phyloP scores from a whole-genome alignment of 53 echinoderm and acorn worm species.

The Henricia sp. region DNA sequence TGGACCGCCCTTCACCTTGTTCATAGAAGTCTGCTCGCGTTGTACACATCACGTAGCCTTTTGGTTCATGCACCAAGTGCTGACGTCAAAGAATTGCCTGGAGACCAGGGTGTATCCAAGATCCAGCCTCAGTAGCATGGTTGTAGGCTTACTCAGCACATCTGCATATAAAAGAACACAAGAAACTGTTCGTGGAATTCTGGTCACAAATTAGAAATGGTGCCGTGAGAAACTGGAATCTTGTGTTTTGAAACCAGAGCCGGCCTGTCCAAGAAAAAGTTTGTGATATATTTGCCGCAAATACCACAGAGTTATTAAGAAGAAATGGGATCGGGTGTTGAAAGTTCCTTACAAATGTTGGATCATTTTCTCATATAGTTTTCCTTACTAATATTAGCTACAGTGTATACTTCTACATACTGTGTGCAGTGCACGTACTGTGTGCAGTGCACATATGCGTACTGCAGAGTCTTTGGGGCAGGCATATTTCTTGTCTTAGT shows the following conservation, averaged over 20 bases:
- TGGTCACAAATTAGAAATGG: not conserved
- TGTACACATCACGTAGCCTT: not conserved
- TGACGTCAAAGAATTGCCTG: slow-evolving; percentile 45
- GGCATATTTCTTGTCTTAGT: slow-evolving; percentile 26
- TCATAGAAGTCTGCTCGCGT: not conserved
- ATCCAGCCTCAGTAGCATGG: slow-evolving; percentile 3
- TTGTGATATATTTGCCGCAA: not conserved
- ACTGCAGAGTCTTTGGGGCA: not conserved
- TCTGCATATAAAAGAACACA: not conserved
- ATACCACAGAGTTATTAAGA: not conserved
- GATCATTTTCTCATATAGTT: not conserved
- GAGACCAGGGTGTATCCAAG: slow-evolving; percentile 34
- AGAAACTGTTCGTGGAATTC: not conserved
- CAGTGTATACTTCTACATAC: not conserved
- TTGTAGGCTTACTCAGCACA: slow-evolving; percentile 27
- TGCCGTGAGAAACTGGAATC: too few relatives aligned
- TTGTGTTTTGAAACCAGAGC: too few relatives aligned
- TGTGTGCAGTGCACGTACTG: not conserved
- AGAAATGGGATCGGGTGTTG: slow-evolving; percentile 1
- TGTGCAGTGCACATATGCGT: not conserved
- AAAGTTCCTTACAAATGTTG: slow-evolving; percentile 4
- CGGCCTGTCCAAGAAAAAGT: not conserved
- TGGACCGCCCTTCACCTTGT: not conserved
- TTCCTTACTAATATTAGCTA: not conserved
- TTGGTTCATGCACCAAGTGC: slow-evolving; percentile 7